Evolutionary conservation across 2,888 invertebrate genomes (phyloP).

Genomic region (Apotomis turbidana): DNA sequence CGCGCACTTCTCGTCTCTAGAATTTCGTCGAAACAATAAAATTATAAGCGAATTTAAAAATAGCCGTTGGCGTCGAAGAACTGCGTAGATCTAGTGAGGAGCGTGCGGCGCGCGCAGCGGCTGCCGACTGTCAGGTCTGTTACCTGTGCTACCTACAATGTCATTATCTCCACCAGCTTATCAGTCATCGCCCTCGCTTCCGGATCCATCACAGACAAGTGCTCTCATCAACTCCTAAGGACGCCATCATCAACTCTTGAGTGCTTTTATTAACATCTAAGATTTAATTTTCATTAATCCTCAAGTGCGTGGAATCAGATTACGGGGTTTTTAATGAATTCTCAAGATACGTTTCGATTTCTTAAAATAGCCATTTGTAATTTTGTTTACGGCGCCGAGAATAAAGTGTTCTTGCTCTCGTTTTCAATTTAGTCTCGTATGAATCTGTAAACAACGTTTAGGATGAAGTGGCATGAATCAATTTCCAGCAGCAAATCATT

Average conservation of each 20-base stretch:
- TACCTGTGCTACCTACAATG: constrained; percentile 79
- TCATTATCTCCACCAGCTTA: constrained; percentile 76
- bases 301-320: constrained; percentile 12
- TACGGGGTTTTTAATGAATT: constrained; percentile 15
- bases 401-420: constrained; percentile 39
- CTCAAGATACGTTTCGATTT: not conserved
- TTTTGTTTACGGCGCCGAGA: constrained; percentile 32
- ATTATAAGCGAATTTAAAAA: constrained; percentile 81
- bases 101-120: constrained; percentile 72
- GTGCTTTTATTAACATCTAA: not conserved
- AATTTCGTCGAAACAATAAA: constrained; percentile 81
- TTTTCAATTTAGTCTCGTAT: constrained; percentile 27
- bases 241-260: not conserved
- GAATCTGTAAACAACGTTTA: constrained; percentile 23
- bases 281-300: constrained; percentile 16
- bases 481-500: not conserved
- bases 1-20: constrained; percentile 75
- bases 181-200: constrained; percentile 58
- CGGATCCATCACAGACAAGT: not conserved
- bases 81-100: constrained; percentile 70
- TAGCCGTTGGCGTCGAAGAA: constrained; percentile 65
- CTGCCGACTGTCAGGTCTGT: constrained; percentile 73
- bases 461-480: not conserved
- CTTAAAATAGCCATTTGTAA: constrained; percentile 16
- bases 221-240: not conserved